Evolutionary conservation across 2,113 vertebrate genomes (phyloP), one percentile per base, ranked within the genome.

Genomic region (Halichoerus grypus): DNA sequence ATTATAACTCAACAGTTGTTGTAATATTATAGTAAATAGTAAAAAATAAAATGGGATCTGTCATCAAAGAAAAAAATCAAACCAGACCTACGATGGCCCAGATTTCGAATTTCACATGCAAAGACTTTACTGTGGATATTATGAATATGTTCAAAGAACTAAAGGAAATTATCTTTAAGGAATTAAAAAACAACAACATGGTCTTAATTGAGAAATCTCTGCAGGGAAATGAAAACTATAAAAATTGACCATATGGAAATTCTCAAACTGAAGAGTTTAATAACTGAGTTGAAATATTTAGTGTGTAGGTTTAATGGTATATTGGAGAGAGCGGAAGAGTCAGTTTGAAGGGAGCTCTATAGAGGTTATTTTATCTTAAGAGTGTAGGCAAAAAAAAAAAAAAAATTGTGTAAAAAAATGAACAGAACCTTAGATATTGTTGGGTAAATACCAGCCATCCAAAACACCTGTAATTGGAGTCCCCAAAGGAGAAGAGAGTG

Each of bases 261-360:
- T 85, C 31, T 97, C 36, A 22, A 90, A 57, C 18, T 89, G 67
- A 93, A 95, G 90, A 95, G 57, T 86, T 93, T 14, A 69, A 49
- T 94, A 81, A 90, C 90, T 84, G 49, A 80, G 82, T 85, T 93
- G 59, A 95, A 97, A 97, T 33, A 61, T 79, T 96, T 86, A 91
- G 10, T 87, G 36, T 61, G 24, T 49, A 16, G 7, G 7, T 85
- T 87, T 93, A 95, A 77, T 88, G 63, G 69, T 82, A n/a, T 63
- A 51, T 95, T 86, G 91, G 51, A 97, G 12, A 22, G 67, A 61
- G 55, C 59, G 94, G 49, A 93, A 76, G 14, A 94, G 14, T 89
- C 57, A 19, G 74, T 61, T 84, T 51, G 26, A 86, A 92, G 33
- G 36, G 46, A 92, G 31, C 81, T 82, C 88, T 92, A 22, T 69